Evolutionary conservation across 2,113 vertebrate genomes (phyloP).

Genomic region (Nibea albiflora): DNA sequence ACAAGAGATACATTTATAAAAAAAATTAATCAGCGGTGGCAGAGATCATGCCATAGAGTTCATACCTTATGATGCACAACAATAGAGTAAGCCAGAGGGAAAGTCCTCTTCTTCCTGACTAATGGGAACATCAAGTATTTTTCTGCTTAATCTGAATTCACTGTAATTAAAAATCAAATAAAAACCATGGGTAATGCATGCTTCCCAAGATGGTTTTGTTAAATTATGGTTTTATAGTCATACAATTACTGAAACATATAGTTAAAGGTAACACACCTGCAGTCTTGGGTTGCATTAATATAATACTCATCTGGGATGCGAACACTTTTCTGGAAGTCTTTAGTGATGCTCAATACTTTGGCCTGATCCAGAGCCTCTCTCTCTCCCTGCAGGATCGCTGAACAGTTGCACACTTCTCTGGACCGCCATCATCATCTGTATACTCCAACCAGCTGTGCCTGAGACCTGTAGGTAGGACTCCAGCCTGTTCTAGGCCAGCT

Average conservation of each 20-base stretch:
- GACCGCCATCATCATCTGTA: no score
- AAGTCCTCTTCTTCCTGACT: slow-evolving; percentile 87
- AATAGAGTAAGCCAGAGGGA: slow-evolving; percentile 92
- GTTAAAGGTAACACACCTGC: slow-evolving; percentile 60
- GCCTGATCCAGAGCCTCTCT: no score
- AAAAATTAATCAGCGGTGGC: no score
- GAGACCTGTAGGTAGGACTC: no score
- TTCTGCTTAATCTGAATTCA: slow-evolving; percentile 85
- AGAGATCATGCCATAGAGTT: not conserved
- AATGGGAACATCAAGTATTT: slow-evolving; percentile 88
- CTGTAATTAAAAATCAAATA: slow-evolving; percentile 26
- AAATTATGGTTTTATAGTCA: not conserved
- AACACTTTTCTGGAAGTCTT: no score
- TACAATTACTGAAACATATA: not conserved
- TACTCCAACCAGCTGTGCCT: no score
- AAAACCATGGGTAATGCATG: not conserved
- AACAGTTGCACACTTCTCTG: no score
- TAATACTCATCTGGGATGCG: slow-evolving; percentile 81
- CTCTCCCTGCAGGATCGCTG: no score
- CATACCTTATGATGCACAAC: slow-evolving; percentile 90
- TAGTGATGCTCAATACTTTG: no score
- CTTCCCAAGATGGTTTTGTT: not conserved
- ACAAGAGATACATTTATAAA: not conserved
- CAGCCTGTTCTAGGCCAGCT: no score
- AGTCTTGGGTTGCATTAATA: slow-evolving; percentile 86